phyloP scores from a whole-genome alignment of 2,113 vertebrate genomes.

The Spermophilus dauricus region DNA sequence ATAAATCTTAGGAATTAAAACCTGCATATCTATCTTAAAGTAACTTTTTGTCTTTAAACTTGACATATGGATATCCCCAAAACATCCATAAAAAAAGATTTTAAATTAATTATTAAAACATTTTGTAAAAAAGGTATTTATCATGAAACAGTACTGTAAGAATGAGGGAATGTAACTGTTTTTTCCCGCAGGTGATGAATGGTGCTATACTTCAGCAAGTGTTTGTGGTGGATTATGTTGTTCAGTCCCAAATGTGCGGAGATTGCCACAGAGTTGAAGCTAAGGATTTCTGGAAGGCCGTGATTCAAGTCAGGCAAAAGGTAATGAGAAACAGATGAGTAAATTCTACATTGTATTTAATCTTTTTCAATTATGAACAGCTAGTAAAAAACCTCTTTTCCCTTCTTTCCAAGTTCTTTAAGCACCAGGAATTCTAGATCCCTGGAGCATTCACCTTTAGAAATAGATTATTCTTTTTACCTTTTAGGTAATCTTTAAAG shows the following conservation, averaged over 20 bases:
- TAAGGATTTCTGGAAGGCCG: conserved; percentile 99
- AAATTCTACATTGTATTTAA: neutral
- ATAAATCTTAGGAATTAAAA: conserved; percentile 19
- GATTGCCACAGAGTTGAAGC: conserved; percentile 98
- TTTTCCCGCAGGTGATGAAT: conserved; percentile 94
- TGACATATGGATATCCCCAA: neutral
- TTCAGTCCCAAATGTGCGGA: conserved; percentile 97
- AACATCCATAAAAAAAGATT: conserved; percentile 24
- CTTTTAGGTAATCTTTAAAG: conserved; percentile 39
- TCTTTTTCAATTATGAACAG: neutral
- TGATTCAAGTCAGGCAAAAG: conserved; percentile 98
- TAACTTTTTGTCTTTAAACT: conserved; percentile 45
- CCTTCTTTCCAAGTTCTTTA: neutral
- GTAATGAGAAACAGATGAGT: conserved; percentile 83
- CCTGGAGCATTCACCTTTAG: neutral
- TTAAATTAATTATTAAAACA: conserved; percentile 41
- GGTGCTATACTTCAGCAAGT: conserved; percentile 98
- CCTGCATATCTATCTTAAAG: neutral
- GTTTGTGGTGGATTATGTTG: conserved; percentile 96
- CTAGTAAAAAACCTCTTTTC: neutral
- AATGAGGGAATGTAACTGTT: neutral
- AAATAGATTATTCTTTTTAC: neutral
- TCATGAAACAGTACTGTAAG: neutral
- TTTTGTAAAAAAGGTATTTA: conserved; percentile 26
- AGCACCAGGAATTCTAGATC: neutral